A percentile compares a stretch with the other conserved stretches of the same genome.
Conservation (phyloP, 1,140 invertebrate genomes). For the Bombus confusus region DNA sequence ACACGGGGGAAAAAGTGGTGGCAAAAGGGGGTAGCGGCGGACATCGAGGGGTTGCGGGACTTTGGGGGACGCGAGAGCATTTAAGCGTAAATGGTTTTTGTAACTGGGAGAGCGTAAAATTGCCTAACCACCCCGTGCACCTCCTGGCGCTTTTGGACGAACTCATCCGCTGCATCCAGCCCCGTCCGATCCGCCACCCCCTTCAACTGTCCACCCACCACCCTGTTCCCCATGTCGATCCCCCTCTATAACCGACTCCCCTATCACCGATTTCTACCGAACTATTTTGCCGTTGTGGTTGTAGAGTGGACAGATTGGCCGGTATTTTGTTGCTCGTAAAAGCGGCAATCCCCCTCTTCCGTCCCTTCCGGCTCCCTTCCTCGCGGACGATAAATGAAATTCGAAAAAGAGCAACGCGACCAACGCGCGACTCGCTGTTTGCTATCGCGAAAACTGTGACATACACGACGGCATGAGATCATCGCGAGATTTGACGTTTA, state of each 20-base stretch:
- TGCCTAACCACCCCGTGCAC: constrained; percentile 78
- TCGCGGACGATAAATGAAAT: constrained; percentile 51
- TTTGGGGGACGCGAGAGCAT: constrained; percentile 78
- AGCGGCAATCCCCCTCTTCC: constrained; percentile 51
- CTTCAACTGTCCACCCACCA: constrained; percentile 46
- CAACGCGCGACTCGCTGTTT: constrained; percentile 13
- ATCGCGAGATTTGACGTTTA: neutral
- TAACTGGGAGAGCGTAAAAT: constrained; percentile 82
- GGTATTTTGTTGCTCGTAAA: constrained; percentile 79
- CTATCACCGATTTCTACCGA: constrained; percentile 74
- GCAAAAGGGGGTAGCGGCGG: constrained; percentile 52
- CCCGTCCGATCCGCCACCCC: constrained; percentile 22
- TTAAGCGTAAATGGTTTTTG: constrained; percentile 82
- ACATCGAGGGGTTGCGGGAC: constrained; percentile 65
- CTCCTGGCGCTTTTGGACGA: constrained; percentile 75
- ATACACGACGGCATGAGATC: neutral
- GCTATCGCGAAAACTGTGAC: neutral
- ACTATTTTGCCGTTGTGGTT: constrained; percentile 76
- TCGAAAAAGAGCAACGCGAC: constrained; percentile 40
- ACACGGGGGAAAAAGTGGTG: constrained; percentile 33
- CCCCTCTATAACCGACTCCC: constrained; percentile 59
- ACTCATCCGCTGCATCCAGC: constrained; percentile 66
- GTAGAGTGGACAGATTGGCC: constrained; percentile 75
- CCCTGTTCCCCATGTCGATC: constrained; percentile 6
- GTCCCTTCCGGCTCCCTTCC: neutral